These are phyloP conservation scores for Plecotus auritus DNA, from an alignment of 2,113 vertebrate genomes.

Conservation along the genomic window DNA sequence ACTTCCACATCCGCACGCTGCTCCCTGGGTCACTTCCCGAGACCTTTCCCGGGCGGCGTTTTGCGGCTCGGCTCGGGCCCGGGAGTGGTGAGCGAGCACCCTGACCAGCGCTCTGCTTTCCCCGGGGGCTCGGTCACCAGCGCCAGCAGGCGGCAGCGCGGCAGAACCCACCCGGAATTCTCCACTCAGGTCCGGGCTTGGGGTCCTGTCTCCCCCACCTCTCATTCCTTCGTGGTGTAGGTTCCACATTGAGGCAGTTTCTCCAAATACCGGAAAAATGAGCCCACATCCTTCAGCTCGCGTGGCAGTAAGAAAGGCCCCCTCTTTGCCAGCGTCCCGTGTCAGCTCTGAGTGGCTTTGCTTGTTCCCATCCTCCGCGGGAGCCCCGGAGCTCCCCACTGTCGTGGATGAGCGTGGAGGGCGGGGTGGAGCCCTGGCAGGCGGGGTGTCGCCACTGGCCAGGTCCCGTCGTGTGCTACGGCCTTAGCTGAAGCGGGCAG, in stretches of 20 bases:
- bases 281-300: neutral
- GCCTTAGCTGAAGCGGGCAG: neutral
- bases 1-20: neutral
- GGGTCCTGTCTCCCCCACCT: neutral
- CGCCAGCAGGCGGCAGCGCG: neutral
- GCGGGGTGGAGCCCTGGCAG: neutral
- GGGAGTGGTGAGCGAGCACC: neutral
- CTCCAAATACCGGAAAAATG: neutral
- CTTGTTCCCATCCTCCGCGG: neutral
- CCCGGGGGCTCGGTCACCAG: no score
- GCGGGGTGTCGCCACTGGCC: no score
- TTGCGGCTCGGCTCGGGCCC: neutral
- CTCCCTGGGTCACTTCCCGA: neutral
- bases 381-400: neutral
- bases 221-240: neutral
- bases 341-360: neutral
- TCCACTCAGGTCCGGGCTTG: neutral
- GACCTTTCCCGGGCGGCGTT: neutral
- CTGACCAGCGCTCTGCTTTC: neutral
- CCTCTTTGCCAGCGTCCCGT: neutral
- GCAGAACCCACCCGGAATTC: neutral
- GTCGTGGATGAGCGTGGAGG: neutral
- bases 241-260: neutral
- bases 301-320: neutral
- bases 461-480: fast-evolving